phyloP scores from a whole-genome alignment of 2,888 invertebrate species.

The Lithophane leautieri region DNA sequence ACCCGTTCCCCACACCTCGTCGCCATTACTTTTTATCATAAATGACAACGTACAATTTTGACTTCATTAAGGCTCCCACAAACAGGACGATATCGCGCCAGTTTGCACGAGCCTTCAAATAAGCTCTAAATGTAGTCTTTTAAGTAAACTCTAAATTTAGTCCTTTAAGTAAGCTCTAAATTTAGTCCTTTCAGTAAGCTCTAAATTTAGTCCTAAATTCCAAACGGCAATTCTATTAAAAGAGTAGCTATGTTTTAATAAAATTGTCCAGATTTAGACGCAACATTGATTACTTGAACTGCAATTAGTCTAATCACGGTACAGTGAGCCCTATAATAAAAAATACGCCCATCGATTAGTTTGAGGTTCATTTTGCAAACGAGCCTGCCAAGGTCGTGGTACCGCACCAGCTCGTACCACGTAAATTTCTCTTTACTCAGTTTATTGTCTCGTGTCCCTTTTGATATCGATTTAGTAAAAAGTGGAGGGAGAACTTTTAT shows the following conservation, averaged over 20 bases:
- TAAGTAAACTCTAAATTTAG: too few relatives aligned
- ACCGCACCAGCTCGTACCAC: slow-evolving; percentile 88
- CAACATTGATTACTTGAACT: slow-evolving; percentile 37
- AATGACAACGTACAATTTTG: too few relatives aligned
- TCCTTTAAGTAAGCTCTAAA: background rate
- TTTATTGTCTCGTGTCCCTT: slow-evolving; percentile 74
- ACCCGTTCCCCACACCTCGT: too few relatives aligned
- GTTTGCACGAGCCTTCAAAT: too few relatives aligned
- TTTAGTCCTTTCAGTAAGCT: background rate
- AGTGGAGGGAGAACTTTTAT: slow-evolving; percentile 50
- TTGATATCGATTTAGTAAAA: slow-evolving; percentile 71
- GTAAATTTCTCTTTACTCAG: slow-evolving; percentile 79
- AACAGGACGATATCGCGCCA: too few relatives aligned
- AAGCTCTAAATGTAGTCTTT: too few relatives aligned
- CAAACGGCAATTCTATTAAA: background rate
- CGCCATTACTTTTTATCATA: too few relatives aligned
- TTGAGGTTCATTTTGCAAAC: slow-evolving; percentile 79
- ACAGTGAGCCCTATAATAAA: slow-evolving; percentile 70
- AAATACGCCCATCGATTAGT: slow-evolving; percentile 82
- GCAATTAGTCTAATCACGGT: slow-evolving; percentile 38
- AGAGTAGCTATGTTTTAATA: background rate
- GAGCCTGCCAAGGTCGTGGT: slow-evolving; percentile 85
- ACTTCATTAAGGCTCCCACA: too few relatives aligned
- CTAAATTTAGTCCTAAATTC: background rate
- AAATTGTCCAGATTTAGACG: slow-evolving; percentile 3